Percentiles rank a stretch among this genome's conserved stretches.
Evolutionary conservation across 2,888 invertebrate species (phyloP).

Genomic region (Agrochola litura): DNA sequence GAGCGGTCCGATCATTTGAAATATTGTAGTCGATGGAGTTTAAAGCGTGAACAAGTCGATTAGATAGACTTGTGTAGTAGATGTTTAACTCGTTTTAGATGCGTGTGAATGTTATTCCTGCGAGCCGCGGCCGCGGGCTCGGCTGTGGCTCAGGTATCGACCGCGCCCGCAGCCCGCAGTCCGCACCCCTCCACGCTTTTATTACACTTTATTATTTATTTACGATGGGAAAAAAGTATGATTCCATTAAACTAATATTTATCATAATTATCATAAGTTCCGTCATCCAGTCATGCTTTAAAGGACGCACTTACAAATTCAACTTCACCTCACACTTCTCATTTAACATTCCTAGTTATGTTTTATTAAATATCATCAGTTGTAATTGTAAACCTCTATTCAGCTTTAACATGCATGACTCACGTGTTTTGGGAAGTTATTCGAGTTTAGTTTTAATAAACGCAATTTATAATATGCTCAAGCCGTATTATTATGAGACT

Average conservation of each 20-base stretch:
- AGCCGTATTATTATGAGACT: slow-evolving; percentile 53
- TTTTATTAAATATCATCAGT: slow-evolving; percentile 29
- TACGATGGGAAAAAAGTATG: slow-evolving; percentile 64
- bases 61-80: slow-evolving; percentile 66
- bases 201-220: slow-evolving; percentile 71
- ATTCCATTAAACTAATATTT: slow-evolving; percentile 55
- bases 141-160: slow-evolving; percentile 78
- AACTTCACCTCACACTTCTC: slow-evolving; percentile 5
- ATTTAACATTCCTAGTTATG: slow-evolving; percentile 27
- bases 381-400: slow-evolving; percentile 19
- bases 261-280: slow-evolving; percentile 41
- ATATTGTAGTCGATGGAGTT: slow-evolving; percentile 63
- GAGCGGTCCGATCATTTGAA: slow-evolving; percentile 56
- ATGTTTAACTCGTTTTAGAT: slow-evolving; percentile 69
- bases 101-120: slow-evolving; percentile 71
- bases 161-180: slow-evolving; percentile 81
- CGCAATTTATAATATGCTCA: slow-evolving; percentile 54
- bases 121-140: slow-evolving; percentile 46
- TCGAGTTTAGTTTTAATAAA: slow-evolving; percentile 53
- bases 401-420: slow-evolving; percentile 45
- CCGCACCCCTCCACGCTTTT: slow-evolving; percentile 67
- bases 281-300: slow-evolving; percentile 12
- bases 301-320: slow-evolving; percentile 1
- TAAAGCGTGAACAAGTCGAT: slow-evolving; percentile 71
- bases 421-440: slow-evolving; percentile 47